Percentiles rank a stretch among this genome's conserved stretches.
These are phyloP conservation scores for Salpingus planirostris DNA, from an alignment of 2,888 invertebrate genomes.

Conservation along the genomic window DNA sequence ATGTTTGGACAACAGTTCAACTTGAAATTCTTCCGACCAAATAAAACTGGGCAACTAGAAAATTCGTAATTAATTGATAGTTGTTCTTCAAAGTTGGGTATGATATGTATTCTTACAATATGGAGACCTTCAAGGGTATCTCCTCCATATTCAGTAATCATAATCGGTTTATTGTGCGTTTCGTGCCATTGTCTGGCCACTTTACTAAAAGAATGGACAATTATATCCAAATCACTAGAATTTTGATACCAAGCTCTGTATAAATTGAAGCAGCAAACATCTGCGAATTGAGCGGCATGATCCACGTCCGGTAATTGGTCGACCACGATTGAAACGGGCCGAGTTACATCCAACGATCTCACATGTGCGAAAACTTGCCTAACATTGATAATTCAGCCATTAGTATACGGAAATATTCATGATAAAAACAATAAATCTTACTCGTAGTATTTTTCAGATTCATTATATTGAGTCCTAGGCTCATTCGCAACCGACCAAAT, in stretches of 20 bases:
- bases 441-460: constrained; percentile 64
- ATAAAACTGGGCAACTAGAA: constrained; percentile 71
- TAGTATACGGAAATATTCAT: too few species aligned
- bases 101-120: too few species aligned
- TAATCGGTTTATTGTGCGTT: constrained; percentile 55
- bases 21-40: constrained; percentile 96
- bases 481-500: constrained; percentile 98
- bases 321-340: constrained; percentile 82
- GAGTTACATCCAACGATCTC: constrained; percentile 63
- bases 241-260: constrained; percentile 92
- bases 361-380: constrained; percentile 72
- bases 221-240: constrained; percentile 67
- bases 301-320: constrained; percentile 46
- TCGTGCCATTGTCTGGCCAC: constrained; percentile 72
- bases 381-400: constrained; percentile 25
- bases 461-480: constrained; percentile 62
- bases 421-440: too few species aligned
- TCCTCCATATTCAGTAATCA: constrained; percentile 56
- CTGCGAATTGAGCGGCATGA: constrained; percentile 59
- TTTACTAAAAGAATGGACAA: constrained; percentile 58
- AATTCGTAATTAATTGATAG: too few species aligned
- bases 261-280: constrained; percentile 86
- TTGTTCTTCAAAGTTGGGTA: too few species aligned
- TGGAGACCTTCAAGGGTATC: constrained; percentile 88
- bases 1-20: constrained; percentile 70